phyloP scores from a whole-genome alignment of 2,888 invertebrate genomes.

The Platycnemis pennipes region DNA sequence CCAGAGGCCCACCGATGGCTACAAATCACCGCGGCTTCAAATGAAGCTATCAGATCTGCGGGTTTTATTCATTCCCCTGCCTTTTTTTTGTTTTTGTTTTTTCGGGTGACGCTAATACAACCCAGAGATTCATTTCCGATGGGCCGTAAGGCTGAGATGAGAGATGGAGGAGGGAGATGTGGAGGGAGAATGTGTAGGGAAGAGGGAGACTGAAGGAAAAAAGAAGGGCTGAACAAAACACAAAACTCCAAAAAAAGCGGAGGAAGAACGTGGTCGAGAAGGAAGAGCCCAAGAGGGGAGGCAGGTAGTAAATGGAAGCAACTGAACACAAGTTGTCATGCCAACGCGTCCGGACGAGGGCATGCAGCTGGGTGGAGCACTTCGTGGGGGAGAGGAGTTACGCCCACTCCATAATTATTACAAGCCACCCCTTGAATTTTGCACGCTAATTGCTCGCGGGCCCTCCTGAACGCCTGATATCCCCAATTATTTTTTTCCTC shows the following conservation, averaged over 20 bases:
- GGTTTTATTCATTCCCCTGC: background rate
- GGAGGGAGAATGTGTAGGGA: background rate
- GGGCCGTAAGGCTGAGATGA: background rate
- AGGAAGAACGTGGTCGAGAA: background rate
- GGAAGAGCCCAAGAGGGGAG: background rate
- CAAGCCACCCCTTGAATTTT: slow-evolving; percentile 30
- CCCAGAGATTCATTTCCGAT: slow-evolving; percentile 11
- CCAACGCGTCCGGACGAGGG: background rate
- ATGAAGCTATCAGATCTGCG: background rate
- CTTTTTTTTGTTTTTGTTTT: background rate
- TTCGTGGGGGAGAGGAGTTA: background rate
- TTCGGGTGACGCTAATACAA: background rate
- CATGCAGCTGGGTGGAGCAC: background rate
- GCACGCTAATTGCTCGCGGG: slow-evolving; percentile 46
- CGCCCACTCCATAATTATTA: slow-evolving; percentile 44
- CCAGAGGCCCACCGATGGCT: background rate
- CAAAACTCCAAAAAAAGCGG: background rate
- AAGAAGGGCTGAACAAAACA: too few species aligned
- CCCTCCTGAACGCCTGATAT: slow-evolving; percentile 10
- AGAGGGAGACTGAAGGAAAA: background rate
- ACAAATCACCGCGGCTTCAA: slow-evolving; percentile 9
- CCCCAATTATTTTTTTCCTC: background rate
- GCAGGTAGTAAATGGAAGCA: background rate
- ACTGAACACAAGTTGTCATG: background rate
- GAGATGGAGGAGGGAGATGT: background rate